Percentiles rank a stretch among this genome's conserved stretches.
phyloP scores from a whole-genome alignment of 2,113 vertebrate genomes.

The Tetrax tetrax region DNA sequence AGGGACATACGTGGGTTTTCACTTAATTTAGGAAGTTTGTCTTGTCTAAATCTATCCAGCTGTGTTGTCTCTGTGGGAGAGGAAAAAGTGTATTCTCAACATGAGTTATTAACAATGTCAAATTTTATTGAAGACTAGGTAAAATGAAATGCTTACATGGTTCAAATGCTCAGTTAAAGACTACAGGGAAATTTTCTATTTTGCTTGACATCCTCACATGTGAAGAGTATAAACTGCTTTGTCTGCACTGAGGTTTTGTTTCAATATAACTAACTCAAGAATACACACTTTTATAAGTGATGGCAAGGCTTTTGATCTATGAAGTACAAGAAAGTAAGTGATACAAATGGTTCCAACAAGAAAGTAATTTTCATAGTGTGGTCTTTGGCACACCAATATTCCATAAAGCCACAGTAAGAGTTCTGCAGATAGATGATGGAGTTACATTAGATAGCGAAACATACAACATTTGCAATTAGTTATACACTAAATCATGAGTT shows the following conservation, averaged over 20 bases:
- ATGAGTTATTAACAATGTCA: neutral
- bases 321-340: neutral
- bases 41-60: neutral
- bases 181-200: neutral
- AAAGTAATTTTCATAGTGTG: neutral
- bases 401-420: neutral
- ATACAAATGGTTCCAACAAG: neutral
- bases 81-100: neutral
- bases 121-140: neutral
- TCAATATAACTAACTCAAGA: neutral
- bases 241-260: neutral
- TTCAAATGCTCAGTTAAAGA: neutral
- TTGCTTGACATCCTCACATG: neutral
- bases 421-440: neutral
- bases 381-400: neutral
- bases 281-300: neutral
- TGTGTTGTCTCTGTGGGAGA: neutral
- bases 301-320: neutral
- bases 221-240: neutral
- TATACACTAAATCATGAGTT: neutral
- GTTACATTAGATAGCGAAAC: neutral
- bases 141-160: neutral
- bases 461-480: neutral
- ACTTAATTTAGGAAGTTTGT: neutral
- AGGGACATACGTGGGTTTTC: neutral